Conservation (phyloP, 2,113 vertebrate species). For the Albula glossodonta region DNA sequence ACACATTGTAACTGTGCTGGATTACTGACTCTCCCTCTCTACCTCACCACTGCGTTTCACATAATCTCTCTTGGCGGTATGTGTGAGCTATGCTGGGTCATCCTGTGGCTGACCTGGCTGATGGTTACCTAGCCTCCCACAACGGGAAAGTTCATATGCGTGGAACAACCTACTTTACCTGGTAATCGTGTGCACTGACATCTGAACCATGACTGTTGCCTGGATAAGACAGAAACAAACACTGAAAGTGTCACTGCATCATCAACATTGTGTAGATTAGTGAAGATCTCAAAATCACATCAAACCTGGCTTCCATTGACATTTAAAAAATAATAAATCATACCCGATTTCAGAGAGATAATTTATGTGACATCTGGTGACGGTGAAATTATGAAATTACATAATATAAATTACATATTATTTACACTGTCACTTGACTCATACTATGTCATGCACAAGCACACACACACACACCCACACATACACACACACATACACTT, state of each 20-base stretch:
- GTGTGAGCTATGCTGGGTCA: not conserved
- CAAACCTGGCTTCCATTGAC: not conserved
- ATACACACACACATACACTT: conserved; percentile 28
- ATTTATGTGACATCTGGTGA: not conserved
- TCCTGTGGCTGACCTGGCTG: not conserved
- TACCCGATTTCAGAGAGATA: not conserved
- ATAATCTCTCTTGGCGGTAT: not conserved
- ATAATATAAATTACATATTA: not conserved
- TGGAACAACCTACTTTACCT: not conserved
- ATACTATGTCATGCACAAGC: conserved; percentile 7
- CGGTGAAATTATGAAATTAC: not conserved
- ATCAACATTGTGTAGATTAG: not conserved
- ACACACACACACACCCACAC: conserved; percentile 23
- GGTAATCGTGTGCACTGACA: not conserved
- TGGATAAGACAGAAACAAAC: not conserved
- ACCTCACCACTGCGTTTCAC: not conserved
- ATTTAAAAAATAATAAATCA: not conserved
- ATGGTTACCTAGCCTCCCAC: not conserved
- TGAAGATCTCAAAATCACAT: not conserved
- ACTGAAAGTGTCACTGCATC: not conserved
- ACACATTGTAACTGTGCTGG: not conserved
- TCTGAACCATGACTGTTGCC: not conserved
- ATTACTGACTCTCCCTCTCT: not conserved
- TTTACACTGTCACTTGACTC: too few species aligned
- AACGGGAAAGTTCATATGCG: not conserved